Conservation (phyloP, 1,140 invertebrate species). For the Magallana gigas region DNA sequence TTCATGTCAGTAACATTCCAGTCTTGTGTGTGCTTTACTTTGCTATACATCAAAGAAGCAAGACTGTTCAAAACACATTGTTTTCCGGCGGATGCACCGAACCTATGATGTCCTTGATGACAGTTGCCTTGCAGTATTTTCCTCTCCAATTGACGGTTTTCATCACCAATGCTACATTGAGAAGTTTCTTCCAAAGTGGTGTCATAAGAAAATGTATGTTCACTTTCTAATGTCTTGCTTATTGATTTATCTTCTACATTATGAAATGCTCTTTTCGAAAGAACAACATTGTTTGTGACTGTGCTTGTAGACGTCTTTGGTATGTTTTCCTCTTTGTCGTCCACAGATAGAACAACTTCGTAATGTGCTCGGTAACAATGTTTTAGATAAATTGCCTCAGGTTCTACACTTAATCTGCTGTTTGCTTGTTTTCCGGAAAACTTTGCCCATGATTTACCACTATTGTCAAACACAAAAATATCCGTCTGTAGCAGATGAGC, state of each 20-base stretch:
- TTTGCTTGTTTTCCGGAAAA: slow-evolving; percentile 34
- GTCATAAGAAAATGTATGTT: too few relatives aligned
- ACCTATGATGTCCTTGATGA: slow-evolving; percentile 38
- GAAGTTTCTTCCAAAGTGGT: too few relatives aligned
- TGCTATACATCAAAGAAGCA: neutral
- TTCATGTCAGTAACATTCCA: slow-evolving; percentile 21
- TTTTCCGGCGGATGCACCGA: slow-evolving; percentile 27
- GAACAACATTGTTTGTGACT: too few relatives aligned
- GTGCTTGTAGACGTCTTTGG: too few relatives aligned
- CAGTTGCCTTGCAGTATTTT: neutral
- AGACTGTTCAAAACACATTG: slow-evolving; percentile 40
- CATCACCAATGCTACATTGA: too few relatives aligned
- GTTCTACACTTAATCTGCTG: neutral
- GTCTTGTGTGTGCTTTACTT: neutral
- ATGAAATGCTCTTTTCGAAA: too few relatives aligned
- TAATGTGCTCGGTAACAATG: neutral
- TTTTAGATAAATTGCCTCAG: slow-evolving; percentile 9
- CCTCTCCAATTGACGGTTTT: too few relatives aligned
- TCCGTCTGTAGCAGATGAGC: slow-evolving; percentile 34
- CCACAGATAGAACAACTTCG: slow-evolving; percentile 11
- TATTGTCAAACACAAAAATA: slow-evolving; percentile 36
- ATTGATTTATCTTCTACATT: too few relatives aligned
- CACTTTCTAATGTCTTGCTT: too few relatives aligned
- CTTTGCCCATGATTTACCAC: neutral
- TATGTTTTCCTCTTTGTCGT: neutral